These are phyloP conservation scores for Macquaria ambigua DNA, from an alignment of 2,113 vertebrate species.

Conservation along the genomic window DNA sequence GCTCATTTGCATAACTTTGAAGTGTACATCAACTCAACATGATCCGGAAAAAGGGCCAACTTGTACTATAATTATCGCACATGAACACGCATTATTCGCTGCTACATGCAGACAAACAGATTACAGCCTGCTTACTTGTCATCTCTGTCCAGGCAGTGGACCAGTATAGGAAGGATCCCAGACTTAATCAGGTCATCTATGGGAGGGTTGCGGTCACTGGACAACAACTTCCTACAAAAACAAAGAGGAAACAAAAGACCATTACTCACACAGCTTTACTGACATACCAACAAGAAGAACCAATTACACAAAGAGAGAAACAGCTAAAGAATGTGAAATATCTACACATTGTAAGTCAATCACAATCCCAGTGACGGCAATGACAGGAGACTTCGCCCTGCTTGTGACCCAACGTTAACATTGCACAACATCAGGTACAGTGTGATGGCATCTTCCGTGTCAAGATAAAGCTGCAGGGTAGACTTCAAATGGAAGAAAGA, in stretches of 20 bases:
- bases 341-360: constrained; percentile 1
- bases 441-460: background rate
- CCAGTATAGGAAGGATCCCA: constrained; percentile 98
- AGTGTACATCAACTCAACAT: constrained; percentile 40
- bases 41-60: background rate
- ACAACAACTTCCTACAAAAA: constrained; percentile 93
- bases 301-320: constrained; percentile 18
- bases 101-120: constrained; percentile 35
- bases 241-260: constrained; percentile 30
- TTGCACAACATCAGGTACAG: background rate
- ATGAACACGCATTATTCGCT: background rate
- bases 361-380: background rate
- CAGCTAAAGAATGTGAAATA: constrained; percentile 15
- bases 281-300: constrained; percentile 2
- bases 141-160: constrained; percentile 99
- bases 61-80: constrained; percentile 9
- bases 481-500: background rate
- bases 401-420: background rate
- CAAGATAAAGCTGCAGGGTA: too few relatives aligned
- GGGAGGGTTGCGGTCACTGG: constrained; percentile 98
- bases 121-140: constrained; percentile 91
- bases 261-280: constrained; percentile 17
- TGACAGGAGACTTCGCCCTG: background rate
- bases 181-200: constrained; percentile 99
- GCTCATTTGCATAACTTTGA: constrained; percentile 50